Evolutionary conservation across 2,888 invertebrate species (phyloP), one percentile per base, ranked within the genome.

Genomic region (Scaptomyza caliginosa): DNA sequence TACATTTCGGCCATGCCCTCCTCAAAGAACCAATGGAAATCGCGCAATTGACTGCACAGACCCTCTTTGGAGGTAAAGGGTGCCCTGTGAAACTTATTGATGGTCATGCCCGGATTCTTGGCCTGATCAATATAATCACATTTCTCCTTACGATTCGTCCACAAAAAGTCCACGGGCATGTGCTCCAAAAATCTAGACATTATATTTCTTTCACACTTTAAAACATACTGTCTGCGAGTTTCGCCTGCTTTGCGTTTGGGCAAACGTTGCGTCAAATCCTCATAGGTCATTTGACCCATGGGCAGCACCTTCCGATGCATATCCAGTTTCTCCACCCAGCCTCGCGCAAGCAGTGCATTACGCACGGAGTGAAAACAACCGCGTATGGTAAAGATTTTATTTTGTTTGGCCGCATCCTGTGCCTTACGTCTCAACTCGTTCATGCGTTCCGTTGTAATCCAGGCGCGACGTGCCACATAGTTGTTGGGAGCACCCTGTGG

Each of bases 61-160:
- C 97, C 97, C 90, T 97, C 97, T 93, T 98, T 98, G 0, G 98
- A 97, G 0, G 98, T 98, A 89, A 98, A 98, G 50, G 95, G 93
- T 0, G 97, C 96, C 82, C 96, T 94, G 76, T 95, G 95, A 91
- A 96, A 98, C 84, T 98, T 95, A 90, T 95, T 95, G 84, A 96
- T 94, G 54, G 95, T 92, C 89, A 95, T 95, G 39, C 94, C 93
- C 60, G 93, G 94, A 77, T 91, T 92, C 59, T 89, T 91, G 4
- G 90, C 89, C 68, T 91, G 89, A 66, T 92, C 91, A 13, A 91
- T 88, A 70, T 90, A 91, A 62, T 92, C 91, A 57, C 90, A 89
- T 91, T 95, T 95, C 74, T 97, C 97, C 62, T 96, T 94, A 72
- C 96, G 95, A 56, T 96, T 95, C 43, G 97, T 97, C 97, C 98